phyloP scores from a whole-genome alignment of 2,888 invertebrate species.

The Hipparchia sbordonii region DNA sequence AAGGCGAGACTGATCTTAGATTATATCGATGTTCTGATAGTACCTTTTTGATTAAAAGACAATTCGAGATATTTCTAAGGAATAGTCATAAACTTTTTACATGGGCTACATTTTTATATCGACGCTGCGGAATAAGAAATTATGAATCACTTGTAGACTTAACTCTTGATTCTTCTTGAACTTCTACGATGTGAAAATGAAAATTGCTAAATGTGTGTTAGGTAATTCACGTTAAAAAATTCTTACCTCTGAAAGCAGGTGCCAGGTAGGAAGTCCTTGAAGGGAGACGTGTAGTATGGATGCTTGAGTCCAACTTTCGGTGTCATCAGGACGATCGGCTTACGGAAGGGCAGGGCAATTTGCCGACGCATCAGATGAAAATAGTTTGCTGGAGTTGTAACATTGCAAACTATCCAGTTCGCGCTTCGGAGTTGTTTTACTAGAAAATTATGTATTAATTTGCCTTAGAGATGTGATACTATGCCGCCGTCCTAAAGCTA shows the following conservation, averaged over 20 bases:
- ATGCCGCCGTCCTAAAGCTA: too few relatives aligned
- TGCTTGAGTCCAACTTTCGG: constrained; percentile 91
- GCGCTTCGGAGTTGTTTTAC: constrained; percentile 88
- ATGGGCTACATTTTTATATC: too few relatives aligned
- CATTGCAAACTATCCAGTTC: constrained; percentile 88
- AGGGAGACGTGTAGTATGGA: constrained; percentile 87
- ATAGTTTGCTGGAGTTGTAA: constrained; percentile 89
- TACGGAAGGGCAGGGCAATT: constrained; percentile 89
- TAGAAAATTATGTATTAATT: constrained; percentile 34
- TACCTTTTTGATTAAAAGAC: too few relatives aligned
- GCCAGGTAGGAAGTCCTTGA: constrained; percentile 85
- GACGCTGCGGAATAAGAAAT: too few relatives aligned
- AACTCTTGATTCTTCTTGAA: too few relatives aligned
- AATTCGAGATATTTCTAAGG: too few relatives aligned
- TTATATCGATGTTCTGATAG: too few relatives aligned
- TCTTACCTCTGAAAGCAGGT: constrained; percentile 77
- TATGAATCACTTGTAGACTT: too few relatives aligned
- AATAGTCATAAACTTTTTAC: too few relatives aligned
- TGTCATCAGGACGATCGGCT: constrained; percentile 89
- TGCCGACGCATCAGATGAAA: constrained; percentile 91
- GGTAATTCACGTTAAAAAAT: background rate
- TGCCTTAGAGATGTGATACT: too few relatives aligned
- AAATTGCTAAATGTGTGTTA: background rate
- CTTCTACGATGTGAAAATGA: too few relatives aligned
- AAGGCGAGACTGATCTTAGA: too few relatives aligned